A percentile compares a stretch with the other conserved stretches of the same genome.
Evolutionary conservation across 2,888 invertebrate genomes (phyloP).

Genomic region (Thymelicus acteon): DNA sequence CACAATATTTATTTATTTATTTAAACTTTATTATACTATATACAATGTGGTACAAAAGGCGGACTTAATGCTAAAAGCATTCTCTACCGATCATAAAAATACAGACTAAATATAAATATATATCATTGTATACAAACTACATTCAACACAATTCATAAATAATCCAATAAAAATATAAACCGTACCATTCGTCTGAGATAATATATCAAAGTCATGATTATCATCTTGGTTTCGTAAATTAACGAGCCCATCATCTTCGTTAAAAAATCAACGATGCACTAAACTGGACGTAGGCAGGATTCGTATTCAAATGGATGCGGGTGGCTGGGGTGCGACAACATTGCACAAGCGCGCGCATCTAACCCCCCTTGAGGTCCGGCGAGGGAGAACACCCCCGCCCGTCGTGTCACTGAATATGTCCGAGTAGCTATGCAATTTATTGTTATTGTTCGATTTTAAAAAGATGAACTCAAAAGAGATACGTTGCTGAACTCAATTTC

Average conservation of each 20-base stretch:
- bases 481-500: too few species aligned
- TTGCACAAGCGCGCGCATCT: constrained; percentile 34
- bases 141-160: neutral
- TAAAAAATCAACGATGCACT: constrained; percentile 21
- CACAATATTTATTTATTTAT: neutral
- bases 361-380: neutral
- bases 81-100: too few species aligned
- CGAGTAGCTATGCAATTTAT: neutral
- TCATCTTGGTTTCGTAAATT: constrained; percentile 17
- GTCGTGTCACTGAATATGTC: neutral
- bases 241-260: neutral
- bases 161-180: neutral
- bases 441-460: neutral
- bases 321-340: constrained; percentile 17
- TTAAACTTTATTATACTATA: too few species aligned
- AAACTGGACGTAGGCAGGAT: neutral
- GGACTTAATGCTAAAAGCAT: too few species aligned
- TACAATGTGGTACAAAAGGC: too few species aligned
- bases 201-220: constrained; percentile 30
- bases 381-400: constrained; percentile 3
- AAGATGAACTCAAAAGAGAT: too few species aligned
- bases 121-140: neutral
- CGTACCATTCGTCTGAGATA: constrained; percentile 18
- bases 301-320: constrained; percentile 22
- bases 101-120: too few species aligned